Conservation (phyloP, 2,888 invertebrate genomes). For the Campoplex capitator region DNA sequence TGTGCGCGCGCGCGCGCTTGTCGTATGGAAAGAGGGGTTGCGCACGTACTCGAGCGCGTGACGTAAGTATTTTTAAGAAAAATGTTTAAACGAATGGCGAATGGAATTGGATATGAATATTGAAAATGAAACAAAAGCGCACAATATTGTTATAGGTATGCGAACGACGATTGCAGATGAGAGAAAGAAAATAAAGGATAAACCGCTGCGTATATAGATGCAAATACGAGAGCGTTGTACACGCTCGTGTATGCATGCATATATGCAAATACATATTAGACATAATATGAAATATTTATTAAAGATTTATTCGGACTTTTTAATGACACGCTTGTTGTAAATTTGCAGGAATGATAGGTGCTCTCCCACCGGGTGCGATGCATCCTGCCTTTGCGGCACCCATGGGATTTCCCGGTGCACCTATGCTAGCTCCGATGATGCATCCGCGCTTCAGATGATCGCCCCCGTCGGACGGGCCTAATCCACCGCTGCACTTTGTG, state of each 20-base stretch:
- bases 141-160: background rate
- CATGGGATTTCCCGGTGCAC: slow-evolving; percentile 86
- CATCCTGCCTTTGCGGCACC: slow-evolving; percentile 86
- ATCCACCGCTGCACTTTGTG: slow-evolving; percentile 86
- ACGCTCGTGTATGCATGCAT: slow-evolving; percentile 14
- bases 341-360: slow-evolving; percentile 85
- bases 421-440: slow-evolving; percentile 89
- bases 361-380: slow-evolving; percentile 85
- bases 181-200: background rate
- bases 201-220: background rate
- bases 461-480: slow-evolving; percentile 86
- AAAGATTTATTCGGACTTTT: background rate
- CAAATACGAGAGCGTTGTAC: background rate
- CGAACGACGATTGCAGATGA: background rate
- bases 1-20: background rate
- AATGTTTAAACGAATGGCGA: slow-evolving; percentile 43
- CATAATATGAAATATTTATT: background rate
- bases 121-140: background rate
- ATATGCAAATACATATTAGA: background rate
- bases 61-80: slow-evolving; percentile 75
- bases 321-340: slow-evolving; percentile 61
- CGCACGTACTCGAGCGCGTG: slow-evolving; percentile 63
- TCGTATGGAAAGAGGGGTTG: slow-evolving; percentile 35
- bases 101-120: slow-evolving; percentile 9
- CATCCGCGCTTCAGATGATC: slow-evolving; percentile 96